Base-by-base conservation (phyloP, 2,797 vertebrate genomes). In the Morus bassanus region DNA sequence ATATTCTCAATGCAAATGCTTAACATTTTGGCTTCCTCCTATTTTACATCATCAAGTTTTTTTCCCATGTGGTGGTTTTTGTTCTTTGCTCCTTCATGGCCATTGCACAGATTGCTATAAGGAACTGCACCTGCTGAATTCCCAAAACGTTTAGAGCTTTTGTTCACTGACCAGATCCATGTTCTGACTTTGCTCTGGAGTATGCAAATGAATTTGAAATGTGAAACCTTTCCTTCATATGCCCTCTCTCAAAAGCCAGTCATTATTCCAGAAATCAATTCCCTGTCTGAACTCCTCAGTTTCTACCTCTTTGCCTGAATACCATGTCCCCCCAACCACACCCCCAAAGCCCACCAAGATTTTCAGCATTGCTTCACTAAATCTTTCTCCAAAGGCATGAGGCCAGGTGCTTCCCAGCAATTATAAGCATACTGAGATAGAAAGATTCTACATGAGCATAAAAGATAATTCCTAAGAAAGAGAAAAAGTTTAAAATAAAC, bases 311-410 rank as follows among this genome's bases (percentile, higher is more conserved):
- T 61, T 80, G 35, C 11, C 54, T 54, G 8, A 57, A 80, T 51
- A 35, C 9, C 8, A 7, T 5, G 2, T 8, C 10, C 4, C 4
- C 5, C 2, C n/a, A 77, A n/a, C 0, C 21, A 63, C 21, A 45
- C 7, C 4, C 7, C n/a, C 30, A 31, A 59, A 85, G 51, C 10
- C 6, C 10, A 8, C 15, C 21, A 43, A 27, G 22, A 8, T 54
- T 91, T 54, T 39, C 50, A 79, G 33, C 22, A 59, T 30, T 67
- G 10, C 11, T 28, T 78, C 31, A 54, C 15, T 75, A 54, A 73
- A 54, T 64, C 57, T 81, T 68, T 24, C 30, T 24, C 30, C 45
- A 65, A 75, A 73, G 21, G 14, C n/a, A 39, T 27, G 27, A 59
- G 7, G 10, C 12, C 27, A 56, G 11, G 10, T 72, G 10, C 10